phyloP scores from a whole-genome alignment of 2,113 vertebrate genomes.

The Oreochromis tanganicae region DNA sequence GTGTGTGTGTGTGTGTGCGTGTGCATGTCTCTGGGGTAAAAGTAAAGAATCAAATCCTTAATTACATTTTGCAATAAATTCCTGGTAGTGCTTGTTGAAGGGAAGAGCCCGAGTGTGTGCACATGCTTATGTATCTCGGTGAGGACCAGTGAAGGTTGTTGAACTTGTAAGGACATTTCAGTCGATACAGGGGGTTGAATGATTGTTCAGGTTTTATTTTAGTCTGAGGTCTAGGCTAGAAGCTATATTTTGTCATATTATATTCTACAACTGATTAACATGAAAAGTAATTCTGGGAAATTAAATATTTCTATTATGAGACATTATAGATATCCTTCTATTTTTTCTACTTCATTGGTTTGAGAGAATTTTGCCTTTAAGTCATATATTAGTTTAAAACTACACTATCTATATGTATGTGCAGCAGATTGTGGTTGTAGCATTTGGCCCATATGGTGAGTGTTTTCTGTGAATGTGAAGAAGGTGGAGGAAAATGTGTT shows the following conservation, averaged over 20 bases:
- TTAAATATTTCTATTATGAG: background rate
- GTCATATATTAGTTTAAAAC: background rate
- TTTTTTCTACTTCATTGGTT: background rate
- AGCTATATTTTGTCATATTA: background rate
- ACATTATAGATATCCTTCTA: background rate
- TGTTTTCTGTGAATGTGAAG: background rate
- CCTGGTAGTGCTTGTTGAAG: background rate
- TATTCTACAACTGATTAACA: background rate
- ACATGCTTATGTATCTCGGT: background rate
- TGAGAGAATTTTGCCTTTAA: background rate
- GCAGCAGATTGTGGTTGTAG: background rate
- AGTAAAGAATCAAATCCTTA: background rate
- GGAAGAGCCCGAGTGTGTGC: background rate
- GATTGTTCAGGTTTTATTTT: background rate
- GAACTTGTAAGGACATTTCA: background rate
- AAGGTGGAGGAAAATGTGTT: background rate
- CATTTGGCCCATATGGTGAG: background rate
- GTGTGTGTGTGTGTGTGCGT: background rate
- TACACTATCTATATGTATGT: fast-evolving
- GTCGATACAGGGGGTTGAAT: background rate
- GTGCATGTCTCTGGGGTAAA: background rate
- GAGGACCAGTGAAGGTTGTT: background rate
- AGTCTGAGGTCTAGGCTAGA: background rate
- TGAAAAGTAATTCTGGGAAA: background rate
- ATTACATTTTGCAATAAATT: background rate